These are phyloP conservation scores for Drosophila melanosoma DNA, from an alignment of 2,888 invertebrate genomes.

Conservation along the genomic window DNA sequence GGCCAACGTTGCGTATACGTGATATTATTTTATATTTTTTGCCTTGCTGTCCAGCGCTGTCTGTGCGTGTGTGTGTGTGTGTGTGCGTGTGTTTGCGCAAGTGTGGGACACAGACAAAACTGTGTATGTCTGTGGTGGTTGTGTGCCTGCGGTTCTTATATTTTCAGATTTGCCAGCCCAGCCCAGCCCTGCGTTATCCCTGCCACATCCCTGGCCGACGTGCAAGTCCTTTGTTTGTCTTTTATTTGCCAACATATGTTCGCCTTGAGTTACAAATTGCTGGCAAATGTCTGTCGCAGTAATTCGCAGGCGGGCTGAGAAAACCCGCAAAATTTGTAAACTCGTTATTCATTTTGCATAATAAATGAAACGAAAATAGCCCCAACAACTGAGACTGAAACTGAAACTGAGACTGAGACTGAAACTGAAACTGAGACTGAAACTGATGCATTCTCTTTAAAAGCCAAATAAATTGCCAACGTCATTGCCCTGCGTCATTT, in stretches of 20 bases:
- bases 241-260: constrained; percentile 80
- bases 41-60: constrained; percentile 11
- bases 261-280: constrained; percentile 73
- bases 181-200: constrained; percentile 31
- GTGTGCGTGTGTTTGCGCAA: constrained; percentile 7
- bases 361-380: constrained; percentile 70
- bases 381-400: constrained; percentile 15
- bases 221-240: constrained; percentile 70
- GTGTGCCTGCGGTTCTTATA: constrained; percentile 47
- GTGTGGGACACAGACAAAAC: constrained; percentile 2
- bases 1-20: constrained; percentile 65
- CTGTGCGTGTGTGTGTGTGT: constrained; percentile 3
- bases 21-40: constrained; percentile 53
- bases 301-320: constrained; percentile 51
- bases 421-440: neutral
- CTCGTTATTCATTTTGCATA: constrained; percentile 72
- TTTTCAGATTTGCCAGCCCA: constrained; percentile 28
- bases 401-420: constrained; percentile 6
- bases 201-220: constrained; percentile 51
- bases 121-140: constrained; percentile 17
- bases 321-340: constrained; percentile 59
- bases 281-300: constrained; percentile 61
- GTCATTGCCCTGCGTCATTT: constrained; percentile 36
- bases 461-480: constrained; percentile 35
- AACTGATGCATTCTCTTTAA: constrained; percentile 10